A percentile compares a stretch with the other conserved stretches of the same genome.
These are phyloP conservation scores for Sorex araneus DNA, from an alignment of 2,113 vertebrate species.

Conservation along the genomic window DNA sequence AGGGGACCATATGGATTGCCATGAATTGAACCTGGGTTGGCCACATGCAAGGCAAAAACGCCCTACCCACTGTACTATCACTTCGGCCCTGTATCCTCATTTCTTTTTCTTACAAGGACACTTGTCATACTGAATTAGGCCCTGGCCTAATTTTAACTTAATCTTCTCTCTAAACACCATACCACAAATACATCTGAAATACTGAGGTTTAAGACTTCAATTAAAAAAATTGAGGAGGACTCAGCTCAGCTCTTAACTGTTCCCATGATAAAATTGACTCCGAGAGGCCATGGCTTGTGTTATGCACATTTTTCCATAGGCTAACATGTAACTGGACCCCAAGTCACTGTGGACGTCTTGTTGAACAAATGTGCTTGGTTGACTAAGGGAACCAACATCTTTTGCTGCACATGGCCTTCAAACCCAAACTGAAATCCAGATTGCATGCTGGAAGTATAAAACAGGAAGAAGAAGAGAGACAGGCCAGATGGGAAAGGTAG, in stretches of 20 bases:
- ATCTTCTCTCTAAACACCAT: background rate
- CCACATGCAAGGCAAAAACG: no score
- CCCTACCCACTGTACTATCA: no score
- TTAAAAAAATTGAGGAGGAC: background rate
- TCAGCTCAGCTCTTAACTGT: background rate
- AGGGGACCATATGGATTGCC: no score
- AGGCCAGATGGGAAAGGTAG: constrained; percentile 55
- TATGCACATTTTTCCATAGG: background rate
- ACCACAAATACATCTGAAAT: background rate
- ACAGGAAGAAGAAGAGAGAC: background rate
- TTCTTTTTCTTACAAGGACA: background rate
- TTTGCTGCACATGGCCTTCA: background rate
- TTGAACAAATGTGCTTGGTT: background rate
- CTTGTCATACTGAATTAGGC: background rate
- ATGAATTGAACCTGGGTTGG: no score
- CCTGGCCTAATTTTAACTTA: background rate
- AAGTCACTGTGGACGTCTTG: background rate
- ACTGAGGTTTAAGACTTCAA: background rate
- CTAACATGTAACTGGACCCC: background rate
- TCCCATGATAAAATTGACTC: background rate
- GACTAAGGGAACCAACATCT: background rate
- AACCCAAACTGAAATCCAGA: constrained; percentile 2
- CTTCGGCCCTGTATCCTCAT: background rate
- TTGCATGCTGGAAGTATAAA: background rate
- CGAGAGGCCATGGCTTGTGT: background rate